A percentile compares a stretch with the other conserved stretches of the same genome.
Conservation (phyloP, 1,140 invertebrate genomes). For the Drosophila mauritiana region DNA sequence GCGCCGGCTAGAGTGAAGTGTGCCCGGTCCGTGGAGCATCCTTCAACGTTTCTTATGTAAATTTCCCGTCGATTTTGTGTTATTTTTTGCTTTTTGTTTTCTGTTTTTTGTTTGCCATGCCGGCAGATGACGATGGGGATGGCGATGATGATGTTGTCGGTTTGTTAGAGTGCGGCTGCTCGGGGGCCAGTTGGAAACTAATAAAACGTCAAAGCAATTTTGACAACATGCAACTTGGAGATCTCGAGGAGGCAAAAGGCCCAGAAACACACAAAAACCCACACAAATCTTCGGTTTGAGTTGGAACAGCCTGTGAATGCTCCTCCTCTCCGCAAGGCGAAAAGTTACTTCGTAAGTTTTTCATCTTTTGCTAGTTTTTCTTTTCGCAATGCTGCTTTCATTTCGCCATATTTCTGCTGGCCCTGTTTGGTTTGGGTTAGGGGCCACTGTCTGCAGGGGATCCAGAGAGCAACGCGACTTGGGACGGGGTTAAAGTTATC, state of each 20-base stretch:
- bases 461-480: conserved; percentile 2
- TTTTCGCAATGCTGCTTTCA: conserved; percentile 61
- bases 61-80: conserved; percentile 49
- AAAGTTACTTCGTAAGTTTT: conserved; percentile 61
- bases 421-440: conserved; percentile 2
- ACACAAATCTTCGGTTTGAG: conserved; percentile 42
- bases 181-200: conserved; percentile 61
- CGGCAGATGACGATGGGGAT: conserved; percentile 8
- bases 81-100: conserved; percentile 30
- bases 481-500: conserved; percentile 62
- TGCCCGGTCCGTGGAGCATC: conserved; percentile 60
- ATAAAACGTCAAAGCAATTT: conserved; percentile 82
- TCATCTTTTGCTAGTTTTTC: conserved; percentile 40
- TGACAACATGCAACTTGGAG: conserved; percentile 67
- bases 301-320: conserved; percentile 29
- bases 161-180: conserved; percentile 47
- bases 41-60: conserved; percentile 77
- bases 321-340: conserved; percentile 39
- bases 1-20: conserved; percentile 59
- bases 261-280: conserved; percentile 26
- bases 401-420: conserved; percentile 53
- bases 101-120: conserved; percentile 18
- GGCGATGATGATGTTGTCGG: conserved; percentile 36
- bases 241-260: conserved; percentile 35
- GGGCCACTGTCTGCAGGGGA: conserved; percentile 23